Conservation (phyloP, 2,888 invertebrate species). For the Peribatodes rhomboidaria region DNA sequence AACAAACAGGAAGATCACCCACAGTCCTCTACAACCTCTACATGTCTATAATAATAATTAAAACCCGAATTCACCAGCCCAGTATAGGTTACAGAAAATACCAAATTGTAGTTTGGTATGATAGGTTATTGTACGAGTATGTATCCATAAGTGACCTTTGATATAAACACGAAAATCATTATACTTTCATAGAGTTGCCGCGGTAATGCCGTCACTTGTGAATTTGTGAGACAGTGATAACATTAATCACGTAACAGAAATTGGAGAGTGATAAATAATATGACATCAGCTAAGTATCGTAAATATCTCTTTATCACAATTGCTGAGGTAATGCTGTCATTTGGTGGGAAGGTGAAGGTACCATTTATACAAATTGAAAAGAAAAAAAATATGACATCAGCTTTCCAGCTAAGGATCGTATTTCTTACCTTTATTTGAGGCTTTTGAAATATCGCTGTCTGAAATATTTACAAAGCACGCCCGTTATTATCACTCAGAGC, state of each 20-base stretch:
- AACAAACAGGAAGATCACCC: too few relatives aligned
- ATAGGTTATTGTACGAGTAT: too few relatives aligned
- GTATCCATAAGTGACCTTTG: too few relatives aligned
- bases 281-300: not conserved
- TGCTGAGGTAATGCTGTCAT: not conserved
- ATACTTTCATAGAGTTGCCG: too few relatives aligned
- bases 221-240: not conserved
- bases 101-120: too few relatives aligned
- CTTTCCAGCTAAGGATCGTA: not conserved
- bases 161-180: too few relatives aligned
- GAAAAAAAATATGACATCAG: too few relatives aligned
- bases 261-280: conserved; percentile 6
- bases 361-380: not conserved
- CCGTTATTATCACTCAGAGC: not conserved
- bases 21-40: too few relatives aligned
- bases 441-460: not conserved
- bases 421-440: not conserved
- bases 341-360: not conserved
- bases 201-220: not conserved
- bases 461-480: not conserved
- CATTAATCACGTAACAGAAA: not conserved
- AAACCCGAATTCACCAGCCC: too few relatives aligned
- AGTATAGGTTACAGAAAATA: too few relatives aligned
- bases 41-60: too few relatives aligned
- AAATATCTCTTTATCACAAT: not conserved